Evolutionary conservation across 2,113 vertebrate species (phyloP), one percentile per base, ranked within the genome.

Genomic region (Sorex araneus): DNA sequence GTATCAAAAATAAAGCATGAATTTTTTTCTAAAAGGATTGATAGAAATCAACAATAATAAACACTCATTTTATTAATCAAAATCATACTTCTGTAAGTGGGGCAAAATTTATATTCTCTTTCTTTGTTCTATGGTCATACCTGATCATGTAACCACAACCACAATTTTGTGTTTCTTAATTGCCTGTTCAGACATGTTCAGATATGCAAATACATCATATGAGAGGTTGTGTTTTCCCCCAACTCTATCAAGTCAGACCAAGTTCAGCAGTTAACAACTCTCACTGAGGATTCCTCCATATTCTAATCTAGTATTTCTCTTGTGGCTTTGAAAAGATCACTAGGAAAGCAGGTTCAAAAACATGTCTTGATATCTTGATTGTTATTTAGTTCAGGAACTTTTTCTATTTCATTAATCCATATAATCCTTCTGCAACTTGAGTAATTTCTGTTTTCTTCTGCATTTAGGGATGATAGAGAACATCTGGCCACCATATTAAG

Each of bases 351-450:
- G 34, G 60, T 89, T 75, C 3, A 50, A 19, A 84, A 81, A 86
- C 60, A 70, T 93, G 11, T 8, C 43, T 43, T 87, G 87, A 19
- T n/a, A 79, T 3, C 25, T 54, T 87, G 9, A 75, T 86, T 13
- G 4, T 81, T 76, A 63, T 60, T 79, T 86, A 54, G 54, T 16
- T 76, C 16, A 67, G 70, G 30, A 87, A 88, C 27, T 64, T 92
- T 83, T 92, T 91, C 32, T 60, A 70, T 90, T 90, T 90, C 73
- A 83, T 94, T 93, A 92, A 92, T 36, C 36, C 86, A 90, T 64
- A 45, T 88, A 79, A 88, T 88, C 74, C 63, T 89, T 63, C 30
- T 75, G 75, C 47, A 76, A 4, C 60, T 82, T 85, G 50, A 94
- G 28, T 36, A 54, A 57, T 90, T 75, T 94, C n/a, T 74, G 34